These are phyloP conservation scores for Drosophila bocki DNA, from an alignment of 1,140 invertebrate species.

Conservation along the genomic window DNA sequence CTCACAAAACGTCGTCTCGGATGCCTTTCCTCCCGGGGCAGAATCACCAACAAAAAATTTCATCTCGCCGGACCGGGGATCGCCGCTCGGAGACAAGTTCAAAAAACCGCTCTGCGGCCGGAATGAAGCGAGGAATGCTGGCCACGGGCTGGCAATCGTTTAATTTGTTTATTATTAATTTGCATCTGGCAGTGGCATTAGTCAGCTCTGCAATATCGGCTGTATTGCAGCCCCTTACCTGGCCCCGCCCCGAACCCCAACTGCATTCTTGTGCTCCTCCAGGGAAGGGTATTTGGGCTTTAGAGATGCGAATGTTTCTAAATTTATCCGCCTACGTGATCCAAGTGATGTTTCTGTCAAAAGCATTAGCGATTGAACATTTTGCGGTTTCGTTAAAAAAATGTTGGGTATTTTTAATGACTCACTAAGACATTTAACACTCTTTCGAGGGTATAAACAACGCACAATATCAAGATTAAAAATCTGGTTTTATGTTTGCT, in stretches of 20 bases:
- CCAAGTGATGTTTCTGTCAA: conserved; percentile 3
- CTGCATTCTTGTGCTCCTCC: conserved; percentile 7
- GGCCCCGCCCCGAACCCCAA: conserved; percentile 2
- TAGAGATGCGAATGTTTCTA: conserved; percentile 3
- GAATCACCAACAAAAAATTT: conserved; percentile 47
- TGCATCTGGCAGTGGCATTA: conserved; percentile 49
- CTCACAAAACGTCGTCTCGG: conserved; percentile 20
- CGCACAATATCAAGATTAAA: neutral
- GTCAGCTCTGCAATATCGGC: conserved; percentile 29
- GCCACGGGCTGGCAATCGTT: conserved; percentile 59
- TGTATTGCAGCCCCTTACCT: conserved; percentile 21
- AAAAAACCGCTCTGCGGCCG: conserved; percentile 61
- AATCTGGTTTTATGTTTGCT: neutral
- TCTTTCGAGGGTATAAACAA: conserved; percentile 10
- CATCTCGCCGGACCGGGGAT: conserved; percentile 45
- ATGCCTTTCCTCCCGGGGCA: conserved; percentile 40
- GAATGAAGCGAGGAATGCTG: conserved; percentile 62
- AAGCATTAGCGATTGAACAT: conserved; percentile 8
- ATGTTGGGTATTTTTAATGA: conserved; percentile 24
- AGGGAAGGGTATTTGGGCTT: conserved; percentile 16
- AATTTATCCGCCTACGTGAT: conserved; percentile 34
- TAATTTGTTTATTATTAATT: conserved; percentile 60
- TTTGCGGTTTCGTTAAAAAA: conserved; percentile 19
- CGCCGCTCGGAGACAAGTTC: conserved; percentile 48
- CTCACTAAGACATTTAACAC: conserved; percentile 18